Evolutionary conservation across 1,140 invertebrate genomes (phyloP).

Genomic region (Rhyacophila brunnea): DNA sequence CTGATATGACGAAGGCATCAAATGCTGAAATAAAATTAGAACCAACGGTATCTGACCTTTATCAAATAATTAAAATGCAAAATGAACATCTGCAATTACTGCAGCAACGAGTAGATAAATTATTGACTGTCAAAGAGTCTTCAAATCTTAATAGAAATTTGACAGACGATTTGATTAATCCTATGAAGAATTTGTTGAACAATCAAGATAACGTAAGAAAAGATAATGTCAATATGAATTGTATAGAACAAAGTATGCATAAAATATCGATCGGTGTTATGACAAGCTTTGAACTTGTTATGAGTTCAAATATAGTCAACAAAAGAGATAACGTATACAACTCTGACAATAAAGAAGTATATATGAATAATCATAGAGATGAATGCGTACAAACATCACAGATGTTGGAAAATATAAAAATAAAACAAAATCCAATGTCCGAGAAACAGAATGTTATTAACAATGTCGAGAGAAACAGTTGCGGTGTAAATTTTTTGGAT

Average conservation of each 20-base stretch:
- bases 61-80: slow-evolving; percentile 59
- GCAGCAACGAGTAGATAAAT: slow-evolving; percentile 55
- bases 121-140: slow-evolving; percentile 39
- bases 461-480: background rate
- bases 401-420: background rate
- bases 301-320: slow-evolving; percentile 52
- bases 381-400: slow-evolving; percentile 12
- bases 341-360: background rate
- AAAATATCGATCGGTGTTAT: slow-evolving; percentile 70
- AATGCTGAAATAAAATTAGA: slow-evolving; percentile 33
- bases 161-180: slow-evolving; percentile 27
- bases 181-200: background rate
- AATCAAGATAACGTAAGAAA: background rate
- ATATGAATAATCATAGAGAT: background rate
- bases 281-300: slow-evolving; percentile 68
- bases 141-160: slow-evolving; percentile 25
- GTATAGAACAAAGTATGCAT: slow-evolving; percentile 40
- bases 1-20: background rate
- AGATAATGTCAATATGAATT: slow-evolving; percentile 54
- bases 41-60: slow-evolving; percentile 54
- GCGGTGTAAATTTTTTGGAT: slow-evolving; percentile 13
- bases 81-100: slow-evolving; percentile 57
- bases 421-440: background rate
- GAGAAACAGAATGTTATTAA: background rate
- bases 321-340: slow-evolving; percentile 36